Conservation (phyloP, 1,140 invertebrate species). For the Limonius californicus region DNA sequence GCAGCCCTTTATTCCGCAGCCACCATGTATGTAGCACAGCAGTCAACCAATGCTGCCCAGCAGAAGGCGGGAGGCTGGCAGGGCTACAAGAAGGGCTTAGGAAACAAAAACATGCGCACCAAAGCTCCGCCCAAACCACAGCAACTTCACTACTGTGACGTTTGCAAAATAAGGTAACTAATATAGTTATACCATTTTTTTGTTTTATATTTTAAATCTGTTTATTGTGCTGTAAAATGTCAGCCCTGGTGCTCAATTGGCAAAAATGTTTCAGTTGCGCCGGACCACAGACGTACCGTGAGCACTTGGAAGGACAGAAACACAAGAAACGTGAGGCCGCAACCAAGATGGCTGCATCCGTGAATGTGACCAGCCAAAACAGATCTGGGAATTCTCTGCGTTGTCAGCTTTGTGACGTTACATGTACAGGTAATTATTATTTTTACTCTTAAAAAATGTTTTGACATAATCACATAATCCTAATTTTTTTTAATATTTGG, state of each 20-base stretch:
- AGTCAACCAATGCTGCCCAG: slow-evolving; percentile 54
- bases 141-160: slow-evolving; percentile 91
- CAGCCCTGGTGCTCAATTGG: too few relatives aligned
- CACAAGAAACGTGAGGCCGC: slow-evolving; percentile 98
- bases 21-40: slow-evolving; percentile 87
- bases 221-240: background rate
- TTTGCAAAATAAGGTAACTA: slow-evolving; percentile 95
- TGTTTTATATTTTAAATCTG: background rate
- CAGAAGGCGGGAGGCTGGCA: slow-evolving; percentile 63
- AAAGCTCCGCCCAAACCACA: slow-evolving; percentile 85
- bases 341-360: slow-evolving; percentile 67
- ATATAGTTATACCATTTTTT: background rate
- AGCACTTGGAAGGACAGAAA: slow-evolving; percentile 96
- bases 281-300: slow-evolving; percentile 79
- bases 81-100: slow-evolving; percentile 67
- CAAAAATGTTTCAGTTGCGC: slow-evolving; percentile 40
- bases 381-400: slow-evolving; percentile 69
- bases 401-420: slow-evolving; percentile 94
- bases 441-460: background rate
- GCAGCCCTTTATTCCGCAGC: slow-evolving; percentile 90
- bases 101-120: slow-evolving; percentile 61
- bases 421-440: slow-evolving; percentile 67
- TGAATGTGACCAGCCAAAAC: slow-evolving; percentile 51
- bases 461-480: background rate
- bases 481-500: too few relatives aligned